A percentile compares a stretch with the other conserved stretches of the same genome.
Evolutionary conservation across 2,113 vertebrate species (phyloP).

Genomic region (Lucifuga dentata): DNA sequence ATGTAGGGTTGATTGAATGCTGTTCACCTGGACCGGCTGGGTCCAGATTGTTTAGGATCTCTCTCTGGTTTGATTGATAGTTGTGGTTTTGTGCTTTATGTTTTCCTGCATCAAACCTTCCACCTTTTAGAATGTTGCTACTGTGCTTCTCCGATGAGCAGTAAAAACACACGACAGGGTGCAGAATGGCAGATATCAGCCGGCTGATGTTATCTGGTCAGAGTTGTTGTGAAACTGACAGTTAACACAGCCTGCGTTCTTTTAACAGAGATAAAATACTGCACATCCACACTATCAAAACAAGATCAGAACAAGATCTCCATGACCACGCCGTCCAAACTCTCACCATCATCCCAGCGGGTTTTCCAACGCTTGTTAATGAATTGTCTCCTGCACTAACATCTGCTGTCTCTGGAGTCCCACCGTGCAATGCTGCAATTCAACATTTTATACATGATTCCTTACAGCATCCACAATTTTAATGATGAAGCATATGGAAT

Average conservation of each 20-base stretch:
- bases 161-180: no score
- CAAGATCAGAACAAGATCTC: constrained; percentile 49
- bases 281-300: constrained; percentile 51
- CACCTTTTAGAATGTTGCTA: no score
- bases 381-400: constrained; percentile 64
- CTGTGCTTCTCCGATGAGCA: no score
- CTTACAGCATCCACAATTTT: constrained; percentile 50
- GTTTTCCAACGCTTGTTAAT: constrained; percentile 50
- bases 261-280: neutral
- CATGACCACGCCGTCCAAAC: constrained; percentile 46
- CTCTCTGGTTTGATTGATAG: no score
- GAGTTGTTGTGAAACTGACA: neutral
- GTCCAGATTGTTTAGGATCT: no score
- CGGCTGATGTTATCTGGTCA: no score
- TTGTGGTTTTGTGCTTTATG: no score
- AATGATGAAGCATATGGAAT: constrained; percentile 63
- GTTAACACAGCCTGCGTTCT: neutral
- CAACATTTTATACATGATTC: constrained; percentile 37
- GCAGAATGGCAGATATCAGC: no score
- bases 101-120: no score
- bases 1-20: no score
- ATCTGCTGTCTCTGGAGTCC: constrained; percentile 70
- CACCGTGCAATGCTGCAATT: constrained; percentile 20
- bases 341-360: constrained; percentile 22
- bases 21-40: no score